Conservation (phyloP, 35 echinoderm and acorn worm species). For the Heliocidaris tuberculata region DNA sequence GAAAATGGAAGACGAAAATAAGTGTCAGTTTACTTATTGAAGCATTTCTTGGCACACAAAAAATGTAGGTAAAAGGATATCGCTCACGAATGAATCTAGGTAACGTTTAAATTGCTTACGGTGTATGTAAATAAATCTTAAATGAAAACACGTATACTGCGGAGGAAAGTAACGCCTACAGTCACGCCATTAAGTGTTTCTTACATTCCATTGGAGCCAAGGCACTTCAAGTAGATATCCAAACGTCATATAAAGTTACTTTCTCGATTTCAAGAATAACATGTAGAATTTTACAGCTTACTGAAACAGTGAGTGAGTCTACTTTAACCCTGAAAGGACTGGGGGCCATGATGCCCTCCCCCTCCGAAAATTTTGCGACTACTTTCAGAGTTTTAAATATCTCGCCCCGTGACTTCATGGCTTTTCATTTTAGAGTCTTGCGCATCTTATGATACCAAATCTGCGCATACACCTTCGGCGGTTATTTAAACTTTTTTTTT, state of each 20-base stretch:
- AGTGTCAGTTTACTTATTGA: neutral
- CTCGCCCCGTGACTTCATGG: no score
- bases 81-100: neutral
- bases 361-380: no score
- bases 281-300: neutral
- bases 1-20: no score
- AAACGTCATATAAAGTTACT: neutral
- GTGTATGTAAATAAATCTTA: slow-evolving; percentile 1
- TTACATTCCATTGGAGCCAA: neutral
- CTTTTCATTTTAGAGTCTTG: no score
- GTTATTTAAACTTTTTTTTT: no score
- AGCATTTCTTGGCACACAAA: neutral
- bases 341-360: no score
- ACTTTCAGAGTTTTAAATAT: no score
- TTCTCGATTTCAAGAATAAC: neutral
- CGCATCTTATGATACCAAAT: no score
- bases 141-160: slow-evolving; percentile 2
- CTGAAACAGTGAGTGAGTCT: neutral
- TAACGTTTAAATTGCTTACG: neutral
- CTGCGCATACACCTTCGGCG: no score
- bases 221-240: neutral
- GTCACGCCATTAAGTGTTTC: neutral
- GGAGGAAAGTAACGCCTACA: neutral
- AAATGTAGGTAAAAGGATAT: neutral
- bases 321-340: neutral